Evolutionary conservation across 2,113 vertebrate species (phyloP).

Genomic region (Erythrolamprus reginae): DNA sequence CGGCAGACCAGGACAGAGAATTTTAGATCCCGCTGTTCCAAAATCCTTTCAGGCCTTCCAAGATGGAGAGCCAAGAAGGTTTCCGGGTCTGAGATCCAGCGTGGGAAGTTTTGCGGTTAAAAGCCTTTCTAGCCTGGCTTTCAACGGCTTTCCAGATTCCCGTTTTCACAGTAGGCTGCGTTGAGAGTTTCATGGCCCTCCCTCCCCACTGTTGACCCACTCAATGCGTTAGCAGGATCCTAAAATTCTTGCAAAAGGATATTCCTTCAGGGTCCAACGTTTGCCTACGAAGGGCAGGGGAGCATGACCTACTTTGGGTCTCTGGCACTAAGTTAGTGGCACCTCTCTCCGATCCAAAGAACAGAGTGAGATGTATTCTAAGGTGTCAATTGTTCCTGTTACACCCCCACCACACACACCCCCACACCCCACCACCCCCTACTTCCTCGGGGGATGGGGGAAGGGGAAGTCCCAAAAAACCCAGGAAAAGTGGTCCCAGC

Average conservation of each 20-base stretch:
- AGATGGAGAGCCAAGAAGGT: neutral
- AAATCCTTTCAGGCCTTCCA: neutral
- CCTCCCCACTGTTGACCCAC: neutral
- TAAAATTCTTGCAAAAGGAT: neutral
- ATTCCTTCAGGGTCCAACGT: neutral
- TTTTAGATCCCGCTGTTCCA: neutral
- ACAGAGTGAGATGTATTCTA: neutral
- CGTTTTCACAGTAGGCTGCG: neutral
- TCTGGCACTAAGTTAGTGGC: conserved; percentile 3
- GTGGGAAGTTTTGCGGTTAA: neutral
- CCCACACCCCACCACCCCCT: no score
- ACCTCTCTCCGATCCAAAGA: neutral
- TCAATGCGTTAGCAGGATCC: neutral
- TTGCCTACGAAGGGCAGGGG: neutral
- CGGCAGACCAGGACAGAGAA: neutral
- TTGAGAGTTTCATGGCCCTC: neutral
- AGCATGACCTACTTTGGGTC: neutral
- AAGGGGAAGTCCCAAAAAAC: neutral
- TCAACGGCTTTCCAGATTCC: neutral
- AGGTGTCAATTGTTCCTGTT: neutral
- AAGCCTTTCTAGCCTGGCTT: neutral
- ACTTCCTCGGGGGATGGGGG: neutral
- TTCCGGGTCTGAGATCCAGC: neutral
- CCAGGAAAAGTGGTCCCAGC: neutral
- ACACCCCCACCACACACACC: no score